These are phyloP conservation scores for Penaeus monodon DNA, from an alignment of 2,888 invertebrate species.

Conservation along the genomic window DNA sequence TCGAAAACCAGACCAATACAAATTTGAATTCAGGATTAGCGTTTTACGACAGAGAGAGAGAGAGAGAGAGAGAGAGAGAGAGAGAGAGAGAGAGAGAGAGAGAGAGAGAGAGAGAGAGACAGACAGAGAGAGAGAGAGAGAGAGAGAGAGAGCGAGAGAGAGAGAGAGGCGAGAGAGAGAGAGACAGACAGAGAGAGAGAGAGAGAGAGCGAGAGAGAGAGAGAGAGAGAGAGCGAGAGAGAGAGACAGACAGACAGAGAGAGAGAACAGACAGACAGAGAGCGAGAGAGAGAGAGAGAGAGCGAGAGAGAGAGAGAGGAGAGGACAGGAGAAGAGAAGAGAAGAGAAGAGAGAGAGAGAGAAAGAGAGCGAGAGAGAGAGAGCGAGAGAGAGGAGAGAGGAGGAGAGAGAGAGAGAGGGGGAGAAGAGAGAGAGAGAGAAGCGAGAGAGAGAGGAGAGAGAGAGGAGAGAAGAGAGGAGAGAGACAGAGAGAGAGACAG, in stretches of 20 bases:
- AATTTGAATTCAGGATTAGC: too few relatives aligned
- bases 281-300: too few relatives aligned
- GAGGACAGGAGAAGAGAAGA: too few relatives aligned
- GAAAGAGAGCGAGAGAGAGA: background rate
- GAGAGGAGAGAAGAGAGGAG: slow-evolving; percentile 16
- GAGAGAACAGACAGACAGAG: too few relatives aligned
- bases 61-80: slow-evolving; percentile 21
- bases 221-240: background rate
- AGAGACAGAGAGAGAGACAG: too few relatives aligned
- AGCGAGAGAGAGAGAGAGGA: background rate
- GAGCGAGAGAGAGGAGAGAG: background rate
- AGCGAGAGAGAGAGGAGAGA: slow-evolving; percentile 18
- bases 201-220: background rate
- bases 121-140: background rate
- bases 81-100: slow-evolving; percentile 20
- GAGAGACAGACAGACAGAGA: background rate
- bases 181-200: too few relatives aligned
- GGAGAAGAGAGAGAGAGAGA: slow-evolving; percentile 21
- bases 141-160: background rate
- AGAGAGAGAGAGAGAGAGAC: slow-evolving; percentile 13
- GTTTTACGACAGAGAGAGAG: slow-evolving; percentile 2
- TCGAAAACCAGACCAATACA: too few relatives aligned
- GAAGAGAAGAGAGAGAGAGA: too few relatives aligned
- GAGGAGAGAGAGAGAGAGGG: slow-evolving; percentile 5
- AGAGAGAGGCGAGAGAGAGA: too few relatives aligned